Conservation (phyloP, 2,113 vertebrate species). For the Ctenomys sociabilis region DNA sequence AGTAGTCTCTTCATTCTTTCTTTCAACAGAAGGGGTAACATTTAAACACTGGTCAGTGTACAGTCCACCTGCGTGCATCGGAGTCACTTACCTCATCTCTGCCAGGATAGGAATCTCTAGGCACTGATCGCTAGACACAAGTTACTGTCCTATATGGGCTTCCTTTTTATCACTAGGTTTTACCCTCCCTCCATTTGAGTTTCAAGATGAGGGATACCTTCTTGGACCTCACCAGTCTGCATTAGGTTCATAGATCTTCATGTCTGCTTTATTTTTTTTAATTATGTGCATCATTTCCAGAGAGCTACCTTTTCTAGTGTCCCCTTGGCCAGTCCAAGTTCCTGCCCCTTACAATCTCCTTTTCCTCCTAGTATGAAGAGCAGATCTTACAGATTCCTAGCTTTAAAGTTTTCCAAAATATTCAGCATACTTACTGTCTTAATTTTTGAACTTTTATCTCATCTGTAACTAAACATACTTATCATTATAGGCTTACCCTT, state of each 20-base stretch:
- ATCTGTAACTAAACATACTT: background rate
- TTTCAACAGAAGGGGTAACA: background rate
- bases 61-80: background rate
- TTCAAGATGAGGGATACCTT: background rate
- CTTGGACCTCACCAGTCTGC: background rate
- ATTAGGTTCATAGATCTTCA: background rate
- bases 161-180: background rate
- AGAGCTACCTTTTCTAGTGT: background rate
- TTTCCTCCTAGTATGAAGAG: background rate
- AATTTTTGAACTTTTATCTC: slow-evolving; percentile 41
- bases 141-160: background rate
- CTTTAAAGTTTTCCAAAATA: background rate
- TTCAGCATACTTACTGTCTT: background rate
- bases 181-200: background rate
- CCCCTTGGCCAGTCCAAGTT: background rate
- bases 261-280: background rate
- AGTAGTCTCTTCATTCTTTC: background rate
- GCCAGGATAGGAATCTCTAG: background rate
- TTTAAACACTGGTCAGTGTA: background rate
- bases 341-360: background rate
- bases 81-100: background rate
- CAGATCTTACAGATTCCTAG: background rate
- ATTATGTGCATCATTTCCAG: background rate
- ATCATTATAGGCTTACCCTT: background rate
- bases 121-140: background rate